A percentile compares a stretch with the other conserved stretches of the same genome.
Evolutionary conservation across 2,113 vertebrate genomes (phyloP).

Genomic region (Lophura nycthemera): DNA sequence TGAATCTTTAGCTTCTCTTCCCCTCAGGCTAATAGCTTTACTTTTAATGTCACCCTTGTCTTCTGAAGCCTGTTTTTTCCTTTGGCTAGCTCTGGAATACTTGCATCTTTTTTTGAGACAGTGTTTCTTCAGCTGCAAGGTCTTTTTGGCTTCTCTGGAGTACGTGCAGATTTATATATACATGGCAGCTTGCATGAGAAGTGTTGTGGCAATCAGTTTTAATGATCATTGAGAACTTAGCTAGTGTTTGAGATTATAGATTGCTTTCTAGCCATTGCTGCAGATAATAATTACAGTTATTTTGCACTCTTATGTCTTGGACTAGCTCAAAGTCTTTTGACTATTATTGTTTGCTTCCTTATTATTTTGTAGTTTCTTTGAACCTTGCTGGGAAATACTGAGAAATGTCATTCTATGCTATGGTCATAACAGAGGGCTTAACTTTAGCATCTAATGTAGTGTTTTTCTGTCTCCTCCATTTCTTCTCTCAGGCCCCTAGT

Average conservation of each 20-base stretch:
- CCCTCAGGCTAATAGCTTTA: neutral
- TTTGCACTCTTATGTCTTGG: neutral
- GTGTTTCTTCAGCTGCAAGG: neutral
- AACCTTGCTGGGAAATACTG: neutral
- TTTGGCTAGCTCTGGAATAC: neutral
- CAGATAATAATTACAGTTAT: neutral
- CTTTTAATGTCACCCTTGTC: neutral
- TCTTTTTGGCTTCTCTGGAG: neutral
- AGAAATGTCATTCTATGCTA: neutral
- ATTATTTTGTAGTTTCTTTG: neutral
- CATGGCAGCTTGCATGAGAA: neutral
- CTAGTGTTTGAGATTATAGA: neutral
- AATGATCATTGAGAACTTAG: neutral
- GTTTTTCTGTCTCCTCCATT: neutral
- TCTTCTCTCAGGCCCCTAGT: neutral
- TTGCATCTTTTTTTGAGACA: neutral
- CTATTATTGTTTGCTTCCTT: neutral
- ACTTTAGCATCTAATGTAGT: neutral
- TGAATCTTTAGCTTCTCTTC: neutral
- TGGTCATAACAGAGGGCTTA: accelerated
- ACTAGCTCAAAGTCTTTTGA: neutral
- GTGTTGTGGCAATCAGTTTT: neutral
- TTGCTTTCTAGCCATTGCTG: neutral
- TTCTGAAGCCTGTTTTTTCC: neutral
- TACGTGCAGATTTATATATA: neutral